Base-by-base conservation (phyloP, 2,888 invertebrate species). In the Subacronicta megacephala region DNA sequence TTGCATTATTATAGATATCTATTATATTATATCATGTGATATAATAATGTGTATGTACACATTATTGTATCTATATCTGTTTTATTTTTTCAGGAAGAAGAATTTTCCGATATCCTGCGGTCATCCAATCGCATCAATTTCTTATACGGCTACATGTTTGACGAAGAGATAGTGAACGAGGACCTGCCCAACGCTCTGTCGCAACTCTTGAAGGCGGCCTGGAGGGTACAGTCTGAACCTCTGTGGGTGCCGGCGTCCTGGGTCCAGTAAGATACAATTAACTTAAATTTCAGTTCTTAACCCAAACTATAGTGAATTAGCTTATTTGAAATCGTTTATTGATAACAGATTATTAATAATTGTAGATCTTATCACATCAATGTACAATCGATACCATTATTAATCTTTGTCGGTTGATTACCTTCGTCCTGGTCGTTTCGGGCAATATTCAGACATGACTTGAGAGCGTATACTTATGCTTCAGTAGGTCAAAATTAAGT, bases 211-310 rank as follows among this genome's bases (percentile, higher is more conserved):
- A 95, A 96, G 77, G 96, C 96, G 40, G 97, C 97, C 29, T 97
- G 97, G 92, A 95, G 96, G 75, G 96, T 99, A 23, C 99, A 99
- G 91, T 97, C 97, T 0, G 98, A 99, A 83, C 98, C 99, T 0
- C 95, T 98, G 13, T 99, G 99, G 99, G 99, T 99, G 35, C 99
- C 99, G 26, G 97, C 98, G 35, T 97, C 97, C 7, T 99, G 99
- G 99, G 97, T 98, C 75, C 98, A 98, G 95, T 98, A 96, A 90
- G 46, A 33, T 10, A 12, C 29, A 13, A 2, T 31, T 38, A n/a
- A n/a, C n/a, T n/a, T n/a, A n/a, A n/a, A 2, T 16, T n/a, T 1
- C 42, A 42, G 4, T 18, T 10, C 9, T 16, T 37, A 47, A 12
- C 36, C 37, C 7, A 35, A 58, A 36, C 16, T 1, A 0, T 41